Evolutionary conservation across 2,797 vertebrate species (phyloP), one percentile per base, ranked within the genome.

Genomic region (Podarcis lilfordi): DNA sequence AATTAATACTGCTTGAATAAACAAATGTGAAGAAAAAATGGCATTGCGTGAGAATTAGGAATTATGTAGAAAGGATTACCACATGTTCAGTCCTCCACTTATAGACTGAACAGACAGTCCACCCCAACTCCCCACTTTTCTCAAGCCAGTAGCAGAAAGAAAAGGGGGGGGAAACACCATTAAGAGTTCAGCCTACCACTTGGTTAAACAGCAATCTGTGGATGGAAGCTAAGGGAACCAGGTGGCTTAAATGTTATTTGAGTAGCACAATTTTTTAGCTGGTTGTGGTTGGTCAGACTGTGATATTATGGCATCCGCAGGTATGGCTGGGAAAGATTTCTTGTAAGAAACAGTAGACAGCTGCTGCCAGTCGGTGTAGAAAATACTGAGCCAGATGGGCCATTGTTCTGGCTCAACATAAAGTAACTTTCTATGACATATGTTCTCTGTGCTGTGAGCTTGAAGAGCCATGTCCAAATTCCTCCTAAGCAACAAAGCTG

Each of bases 1-100:
- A 89, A 89, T 85, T 89, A 89, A 89, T 85, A 85, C 68, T 89
- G 76, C 88, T 89, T 85, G 76, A 80, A 89, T 89, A 89, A 89
- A 85, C 88, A 89, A 79, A 80, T 85, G 82, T 80, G 87, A 84
- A 84, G 82, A 27, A 59, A 88, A 84, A 88, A 84, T 80, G 82
- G 29, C 61, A 80, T 64, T 80, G 88, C 6, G 15, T 45, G 68
- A 85, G 68, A 89, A 85, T 43, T 84, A 79, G 69, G 76, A 85
- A 72, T 74, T 85, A 64, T 37, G 68, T 74, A 35, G 37, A 80
- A 85, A 74, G 68, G 68, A 74, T 74, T 80, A 80, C 74, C 87
- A 88, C 80, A 85, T 88, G 50, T 88, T 72, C 45, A 72, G 75
- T 71, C 61, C 35, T 80, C 69, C 55, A n/a, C 59, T 74, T 80